Conservation (phyloP, 2,888 invertebrate genomes). For the Brenthis ino region DNA sequence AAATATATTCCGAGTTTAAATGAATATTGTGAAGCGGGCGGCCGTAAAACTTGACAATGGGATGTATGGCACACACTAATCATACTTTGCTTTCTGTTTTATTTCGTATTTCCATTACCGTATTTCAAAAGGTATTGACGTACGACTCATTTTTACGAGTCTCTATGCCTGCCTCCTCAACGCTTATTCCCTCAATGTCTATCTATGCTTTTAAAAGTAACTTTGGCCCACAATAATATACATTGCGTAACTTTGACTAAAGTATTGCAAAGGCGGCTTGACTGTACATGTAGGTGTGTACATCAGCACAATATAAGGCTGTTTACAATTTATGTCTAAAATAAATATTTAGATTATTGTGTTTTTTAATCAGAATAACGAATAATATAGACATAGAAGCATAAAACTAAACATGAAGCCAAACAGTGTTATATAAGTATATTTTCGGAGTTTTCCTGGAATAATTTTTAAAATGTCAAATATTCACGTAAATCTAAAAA, state of each 20-base stretch:
- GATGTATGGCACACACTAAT: slow-evolving; percentile 79
- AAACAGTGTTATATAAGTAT: no score
- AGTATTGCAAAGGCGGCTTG: neutral
- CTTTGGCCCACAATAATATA: neutral
- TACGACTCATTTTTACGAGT: slow-evolving; percentile 80
- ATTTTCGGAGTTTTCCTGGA: no score
- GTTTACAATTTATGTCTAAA: no score
- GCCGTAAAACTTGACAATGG: slow-evolving; percentile 76
- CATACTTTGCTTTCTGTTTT: slow-evolving; percentile 82
- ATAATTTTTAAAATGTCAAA: no score
- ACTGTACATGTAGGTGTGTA: no score
- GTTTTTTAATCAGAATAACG: no score
- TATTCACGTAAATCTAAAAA: no score
- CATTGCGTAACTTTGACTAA: neutral
- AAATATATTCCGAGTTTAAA: slow-evolving; percentile 65
- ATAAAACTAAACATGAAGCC: no score
- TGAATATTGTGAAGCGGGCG: slow-evolving; percentile 61
- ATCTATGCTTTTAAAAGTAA: neutral
- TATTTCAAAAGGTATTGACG: slow-evolving; percentile 82
- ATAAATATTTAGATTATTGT: no score
- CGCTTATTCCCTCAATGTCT: neutral
- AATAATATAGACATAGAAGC: no score
- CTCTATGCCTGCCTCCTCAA: slow-evolving; percentile 55
- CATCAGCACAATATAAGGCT: no score
- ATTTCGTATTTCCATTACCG: slow-evolving; percentile 82